A percentile compares a stretch with the other conserved stretches of the same genome.
These are phyloP conservation scores for Platycheirus albimanus DNA, from an alignment of 2,888 invertebrate genomes.

Conservation along the genomic window DNA sequence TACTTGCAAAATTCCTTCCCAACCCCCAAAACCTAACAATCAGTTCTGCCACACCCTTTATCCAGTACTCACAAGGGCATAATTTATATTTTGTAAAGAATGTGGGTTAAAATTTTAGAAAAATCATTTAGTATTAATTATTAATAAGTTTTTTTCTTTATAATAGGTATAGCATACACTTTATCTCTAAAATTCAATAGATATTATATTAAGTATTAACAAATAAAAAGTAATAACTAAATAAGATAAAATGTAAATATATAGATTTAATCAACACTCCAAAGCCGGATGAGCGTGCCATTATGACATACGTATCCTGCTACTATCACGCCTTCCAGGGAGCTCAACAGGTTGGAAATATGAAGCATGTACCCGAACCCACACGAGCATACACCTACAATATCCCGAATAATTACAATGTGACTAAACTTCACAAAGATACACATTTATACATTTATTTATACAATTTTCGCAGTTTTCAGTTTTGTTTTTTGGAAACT, in stretches of 20 bases:
- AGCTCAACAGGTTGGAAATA: constrained; percentile 94
- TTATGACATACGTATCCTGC: constrained; percentile 99
- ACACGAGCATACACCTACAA: constrained; percentile 83
- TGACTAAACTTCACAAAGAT: constrained; percentile 83
- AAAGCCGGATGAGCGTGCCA: constrained; percentile 99
- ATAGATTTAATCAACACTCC: constrained; percentile 99
- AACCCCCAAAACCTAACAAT: too few relatives aligned
- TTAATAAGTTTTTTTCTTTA: too few relatives aligned
- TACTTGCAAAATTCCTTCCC: too few relatives aligned
- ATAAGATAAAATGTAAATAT: constrained; percentile 54
- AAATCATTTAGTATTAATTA: too few relatives aligned
- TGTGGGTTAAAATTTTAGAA: too few relatives aligned
- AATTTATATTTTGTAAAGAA: too few relatives aligned
- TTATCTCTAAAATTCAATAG: too few relatives aligned
- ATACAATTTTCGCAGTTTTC: constrained; percentile 55
- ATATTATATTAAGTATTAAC: constrained; percentile 11
- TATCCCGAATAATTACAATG: constrained; percentile 83
- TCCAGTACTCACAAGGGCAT: too few relatives aligned
- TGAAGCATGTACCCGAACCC: constrained; percentile 83
- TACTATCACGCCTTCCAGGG: constrained; percentile 99
- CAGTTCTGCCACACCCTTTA: too few relatives aligned
- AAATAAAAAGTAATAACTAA: constrained; percentile 26
- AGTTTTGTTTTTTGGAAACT: constrained; percentile 75
- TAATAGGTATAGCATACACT: too few relatives aligned
- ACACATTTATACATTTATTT: constrained; percentile 79